Evolutionary conservation across 1,140 invertebrate genomes (phyloP), one percentile per base, ranked within the genome.

Genomic region (honey bee (Apis mellifera)): DNA sequence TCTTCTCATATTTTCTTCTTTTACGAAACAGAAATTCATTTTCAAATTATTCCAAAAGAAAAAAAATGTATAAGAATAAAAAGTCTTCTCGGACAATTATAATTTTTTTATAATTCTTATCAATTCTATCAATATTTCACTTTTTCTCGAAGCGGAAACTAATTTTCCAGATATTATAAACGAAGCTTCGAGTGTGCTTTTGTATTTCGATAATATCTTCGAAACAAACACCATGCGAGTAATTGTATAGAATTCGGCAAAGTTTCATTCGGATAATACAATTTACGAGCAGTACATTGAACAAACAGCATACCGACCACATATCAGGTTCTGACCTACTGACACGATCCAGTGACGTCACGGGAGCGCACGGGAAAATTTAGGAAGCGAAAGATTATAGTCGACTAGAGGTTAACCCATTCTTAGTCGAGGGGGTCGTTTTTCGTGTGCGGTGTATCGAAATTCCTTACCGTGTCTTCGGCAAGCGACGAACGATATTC

Each of bases 311-410:
- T 64, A 80, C 48, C 66, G 79, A 83, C 86, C 73, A 84, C 88
- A 86, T 90, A 90, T 87, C 89, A 89, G 89, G 88, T 86, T 91
- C 84, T 90, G 90, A 91, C 90, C 90, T 90, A 91, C 86, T 91
- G 90, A 91, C 89, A 89, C 90, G 85, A 90, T 90, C 89, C 90
- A 81, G 86, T 92, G 91, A 92, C 90, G 91, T 92, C 91, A 92
- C 90, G 78, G 90, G 89, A 89, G 83, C 84, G 85, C 72, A 82
- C 59, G 68, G 32, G 32, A 79, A 86, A 71, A 74, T 86, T 70
- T 72, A 57, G 62, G 65, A 84, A 86, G 70, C 64, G 82, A 75
- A 62, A 77, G 76, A 72, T 65, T 69, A 50, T 32, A 72, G 57
- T 59, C 59, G 72, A 62, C 57, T 66, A 62, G 32, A 55, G 32